Evolutionary conservation across 2,888 invertebrate genomes (phyloP), one percentile per base, ranked within the genome.

Genomic region (Drosophila koepferae): DNA sequence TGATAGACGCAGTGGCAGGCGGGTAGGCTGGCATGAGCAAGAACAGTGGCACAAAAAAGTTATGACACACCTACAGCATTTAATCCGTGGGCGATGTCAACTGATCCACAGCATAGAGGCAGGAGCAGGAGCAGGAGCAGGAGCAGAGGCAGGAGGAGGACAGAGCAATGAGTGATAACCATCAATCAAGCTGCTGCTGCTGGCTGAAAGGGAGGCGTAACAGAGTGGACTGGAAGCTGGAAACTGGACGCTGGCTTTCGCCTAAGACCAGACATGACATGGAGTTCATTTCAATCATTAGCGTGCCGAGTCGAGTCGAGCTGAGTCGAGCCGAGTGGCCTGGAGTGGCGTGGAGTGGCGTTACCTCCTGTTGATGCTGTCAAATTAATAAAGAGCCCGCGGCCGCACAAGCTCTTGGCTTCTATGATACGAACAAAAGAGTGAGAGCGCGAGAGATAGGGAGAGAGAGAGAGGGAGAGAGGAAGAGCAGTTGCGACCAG

Each of bases 361-460:
- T 58, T 74, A 64, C 76, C 74, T 64, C 81, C 84, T 84, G 81
- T 91, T 90, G 91, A 91, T 89, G 91, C 82, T 86, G 89, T 90
- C 90, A 91, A 90, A 91, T 91, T 91, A 89, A 91, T 91, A 91
- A 89, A 89, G 87, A 89, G 81, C 85, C 85, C 65, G 58, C 66
- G 74, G 72, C 61, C 67, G 36, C 67, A 40, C n/a, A 41, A 38
- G 49, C 56, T 59, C 28, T 16, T 40, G 54, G 58, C 48, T 38
- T 48, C 59, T 60, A n/a, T 44, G 56, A n/a, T 40, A 40, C 23
- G 10, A 54, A 53, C 38, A 38, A 16, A 16, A 38, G 20, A 54
- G 16, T 36, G 16, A 23, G 38, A 38, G 38, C 16, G 20, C 8
- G 18, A 20, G 14, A 20, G 51, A 20, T 20, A 20, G 8, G 20